These are phyloP conservation scores for Artibeus jamaicensis DNA, from an alignment of 2,797 vertebrate species.

Conservation along the genomic window DNA sequence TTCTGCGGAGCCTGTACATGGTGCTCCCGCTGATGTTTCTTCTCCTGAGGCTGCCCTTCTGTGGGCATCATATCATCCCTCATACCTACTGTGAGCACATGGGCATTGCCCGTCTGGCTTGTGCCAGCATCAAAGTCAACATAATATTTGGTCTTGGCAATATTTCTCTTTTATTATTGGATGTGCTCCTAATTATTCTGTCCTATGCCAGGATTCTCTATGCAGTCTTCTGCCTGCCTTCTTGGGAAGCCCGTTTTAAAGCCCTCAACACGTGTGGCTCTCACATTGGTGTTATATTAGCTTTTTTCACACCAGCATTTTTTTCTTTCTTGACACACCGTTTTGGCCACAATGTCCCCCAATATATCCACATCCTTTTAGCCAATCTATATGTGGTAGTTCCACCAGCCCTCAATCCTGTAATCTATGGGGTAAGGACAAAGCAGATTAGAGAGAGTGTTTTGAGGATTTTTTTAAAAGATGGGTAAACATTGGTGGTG, in stretches of 20 bases:
- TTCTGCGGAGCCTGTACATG: slow-evolving; percentile 52
- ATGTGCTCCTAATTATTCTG: slow-evolving; percentile 56
- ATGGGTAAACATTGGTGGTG: not conserved
- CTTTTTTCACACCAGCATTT: slow-evolving; percentile 59
- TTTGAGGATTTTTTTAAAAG: not conserved
- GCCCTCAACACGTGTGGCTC: slow-evolving; percentile 67
- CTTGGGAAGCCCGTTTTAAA: slow-evolving; percentile 47
- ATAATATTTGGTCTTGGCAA: slow-evolving; percentile 48
- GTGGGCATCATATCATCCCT: slow-evolving; percentile 37
- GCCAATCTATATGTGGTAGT: slow-evolving; percentile 59
- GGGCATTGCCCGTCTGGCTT: slow-evolving; percentile 60
- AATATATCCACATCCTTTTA: slow-evolving; percentile 53
- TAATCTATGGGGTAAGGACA: slow-evolving; percentile 84
- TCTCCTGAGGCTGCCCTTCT: slow-evolving; percentile 53
- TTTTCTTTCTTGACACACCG: slow-evolving; percentile 69
- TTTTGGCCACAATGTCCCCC: slow-evolving; percentile 58
- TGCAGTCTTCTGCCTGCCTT: slow-evolving; percentile 45
- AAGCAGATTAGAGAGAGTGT: slow-evolving; percentile 77
- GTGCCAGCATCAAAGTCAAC: slow-evolving; percentile 44
- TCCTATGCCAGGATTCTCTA: slow-evolving; percentile 61
- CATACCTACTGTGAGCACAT: slow-evolving; percentile 70
- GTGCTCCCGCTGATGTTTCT: slow-evolving; percentile 42
- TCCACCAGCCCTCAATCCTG: slow-evolving; percentile 83
- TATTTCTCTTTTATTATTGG: slow-evolving; percentile 52
- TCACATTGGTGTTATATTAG: slow-evolving; percentile 66